Evolutionary conservation across 2,797 vertebrate genomes (phyloP), one percentile per base, ranked within the genome.

Genomic region (Arremon aurantiirostris): DNA sequence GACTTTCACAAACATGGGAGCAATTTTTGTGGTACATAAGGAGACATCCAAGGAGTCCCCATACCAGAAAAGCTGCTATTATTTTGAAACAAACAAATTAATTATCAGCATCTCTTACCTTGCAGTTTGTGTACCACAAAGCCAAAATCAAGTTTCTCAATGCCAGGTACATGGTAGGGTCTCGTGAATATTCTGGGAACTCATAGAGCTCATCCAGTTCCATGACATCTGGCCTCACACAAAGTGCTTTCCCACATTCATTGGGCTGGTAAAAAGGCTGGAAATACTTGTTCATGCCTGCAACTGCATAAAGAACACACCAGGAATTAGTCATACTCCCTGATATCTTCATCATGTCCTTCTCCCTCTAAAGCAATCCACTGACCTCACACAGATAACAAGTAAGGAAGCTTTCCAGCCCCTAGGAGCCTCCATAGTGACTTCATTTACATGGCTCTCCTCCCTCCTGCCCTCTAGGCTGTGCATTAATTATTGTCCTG

Each of bases 181-280:
- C 99, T 1, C 99, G 98, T 53, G 99, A 99, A 95, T 99, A 99
- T 92, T 99, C 99, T 8, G 99, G 99, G 95, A 99, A 99, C 97
- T 99, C 99, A 28, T 99, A 99, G 66, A 99, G 98, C 96, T 99
- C 99, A 55, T 99, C 99, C 88, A 99, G 97, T 97, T 99, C 99
- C 99, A 99, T 99, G 98, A 99, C 99, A 60, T 99, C 99, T 0
- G 99, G 99, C 85, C 99, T 97, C 87, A 99, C 99, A n/a, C 99
- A 99, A 88, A 99, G 98, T 83, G 99, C 99, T 97, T 99, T 99
- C 23, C 99, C 99, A 69, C 99, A 99, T 97, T 99, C 99, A 8
- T 99, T 99, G 41, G 99, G 99, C 97, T 99, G 99, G 95, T 99
- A 99, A 93, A 99, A 99, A 22, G 99, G 99, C 98, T 99, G 99